phyloP scores from a whole-genome alignment of 2,888 invertebrate genomes.

The Halocaridina rubra region DNA sequence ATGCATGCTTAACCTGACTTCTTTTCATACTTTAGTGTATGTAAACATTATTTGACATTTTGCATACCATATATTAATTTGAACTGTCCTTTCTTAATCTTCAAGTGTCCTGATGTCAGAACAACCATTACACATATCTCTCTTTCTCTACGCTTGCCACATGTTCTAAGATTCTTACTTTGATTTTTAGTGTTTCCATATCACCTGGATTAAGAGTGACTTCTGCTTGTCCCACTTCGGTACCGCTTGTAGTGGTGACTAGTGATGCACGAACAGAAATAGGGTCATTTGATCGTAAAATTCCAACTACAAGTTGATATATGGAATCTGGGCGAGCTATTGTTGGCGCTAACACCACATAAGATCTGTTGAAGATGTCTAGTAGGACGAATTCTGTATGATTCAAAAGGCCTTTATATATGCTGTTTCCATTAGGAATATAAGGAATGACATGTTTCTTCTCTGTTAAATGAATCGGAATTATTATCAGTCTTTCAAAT shows the following conservation, averaged over 20 bases:
- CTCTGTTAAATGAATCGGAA: too few relatives aligned
- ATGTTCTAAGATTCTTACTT: not conserved
- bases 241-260: not conserved
- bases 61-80: too few relatives aligned
- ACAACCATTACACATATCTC: not conserved
- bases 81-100: too few relatives aligned
- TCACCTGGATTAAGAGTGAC: not conserved
- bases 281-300: not conserved
- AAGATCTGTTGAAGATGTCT: not conserved
- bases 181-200: constrained; percentile 5
- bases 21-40: too few relatives aligned
- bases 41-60: too few relatives aligned
- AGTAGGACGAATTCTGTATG: not conserved
- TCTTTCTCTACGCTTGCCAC: not conserved
- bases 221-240: constrained; percentile 4
- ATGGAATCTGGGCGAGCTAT: constrained; percentile 25
- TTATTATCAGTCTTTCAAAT: too few relatives aligned
- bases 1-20: too few relatives aligned
- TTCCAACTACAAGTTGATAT: constrained; percentile 24
- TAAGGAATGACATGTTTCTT: not conserved
- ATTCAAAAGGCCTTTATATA: not conserved
- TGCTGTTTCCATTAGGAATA: not conserved
- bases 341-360: constrained; percentile 36
- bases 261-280: constrained; percentile 10
- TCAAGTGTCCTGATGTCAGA: not conserved